These are phyloP conservation scores for Plebejus anna DNA, from an alignment of 2,888 invertebrate species.

Conservation along the genomic window DNA sequence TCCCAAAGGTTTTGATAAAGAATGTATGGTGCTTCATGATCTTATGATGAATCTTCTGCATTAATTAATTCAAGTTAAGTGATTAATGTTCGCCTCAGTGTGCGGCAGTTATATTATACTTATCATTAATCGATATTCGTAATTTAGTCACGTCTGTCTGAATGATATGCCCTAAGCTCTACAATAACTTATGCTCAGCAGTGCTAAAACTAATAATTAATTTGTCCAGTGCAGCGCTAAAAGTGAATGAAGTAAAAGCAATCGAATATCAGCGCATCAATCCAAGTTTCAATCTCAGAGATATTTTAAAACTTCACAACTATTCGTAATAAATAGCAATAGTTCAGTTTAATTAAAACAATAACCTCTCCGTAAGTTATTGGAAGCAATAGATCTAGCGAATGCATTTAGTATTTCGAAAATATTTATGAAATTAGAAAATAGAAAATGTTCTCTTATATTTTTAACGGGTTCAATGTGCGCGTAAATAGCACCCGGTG, in stretches of 20 bases:
- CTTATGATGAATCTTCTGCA: no score
- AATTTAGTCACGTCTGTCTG: no score
- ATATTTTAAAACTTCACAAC: not conserved
- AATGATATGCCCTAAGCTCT: no score
- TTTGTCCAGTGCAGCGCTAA: no score
- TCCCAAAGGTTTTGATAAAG: not conserved
- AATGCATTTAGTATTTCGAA: not conserved
- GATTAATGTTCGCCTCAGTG: no score
- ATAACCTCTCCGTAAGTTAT: not conserved
- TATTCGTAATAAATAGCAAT: not conserved
- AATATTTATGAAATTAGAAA: not conserved
- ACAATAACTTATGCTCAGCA: no score
- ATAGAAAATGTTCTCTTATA: not conserved
- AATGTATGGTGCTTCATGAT: no score
- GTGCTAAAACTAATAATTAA: no score
- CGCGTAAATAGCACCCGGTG: not conserved
- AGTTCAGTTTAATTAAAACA: constrained; percentile 4
- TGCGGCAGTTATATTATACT: no score
- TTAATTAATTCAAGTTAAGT: no score
- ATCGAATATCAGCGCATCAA: not conserved
- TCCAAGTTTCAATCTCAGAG: not conserved
- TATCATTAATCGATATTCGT: no score
- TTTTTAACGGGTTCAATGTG: not conserved
- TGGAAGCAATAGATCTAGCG: not conserved
- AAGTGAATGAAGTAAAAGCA: not conserved